Evolutionary conservation across 1,140 invertebrate species (phyloP).

Genomic region (Drosophila kurseongensis): DNA sequence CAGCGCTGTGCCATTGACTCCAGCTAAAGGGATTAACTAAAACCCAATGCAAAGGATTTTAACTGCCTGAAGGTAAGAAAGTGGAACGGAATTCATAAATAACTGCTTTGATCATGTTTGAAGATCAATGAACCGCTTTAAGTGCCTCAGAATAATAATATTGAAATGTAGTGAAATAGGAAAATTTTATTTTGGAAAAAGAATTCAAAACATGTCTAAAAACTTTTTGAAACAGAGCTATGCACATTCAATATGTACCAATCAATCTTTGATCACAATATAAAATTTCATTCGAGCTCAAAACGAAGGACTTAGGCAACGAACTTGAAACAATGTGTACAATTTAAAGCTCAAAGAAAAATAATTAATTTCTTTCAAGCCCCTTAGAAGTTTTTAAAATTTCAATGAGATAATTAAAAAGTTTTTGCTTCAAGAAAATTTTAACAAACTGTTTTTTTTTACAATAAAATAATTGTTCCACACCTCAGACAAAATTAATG

Average conservation of each 20-base stretch:
- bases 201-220: too few relatives aligned
- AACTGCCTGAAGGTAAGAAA: slow-evolving; percentile 58
- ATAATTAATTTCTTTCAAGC: background rate
- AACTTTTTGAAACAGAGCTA: too few relatives aligned
- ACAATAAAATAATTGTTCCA: slow-evolving; percentile 1
- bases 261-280: too few relatives aligned
- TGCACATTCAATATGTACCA: too few relatives aligned
- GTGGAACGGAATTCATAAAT: background rate
- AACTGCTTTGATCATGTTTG: background rate
- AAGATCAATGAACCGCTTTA: slow-evolving; percentile 1
- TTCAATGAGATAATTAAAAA: background rate
- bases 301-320: slow-evolving; percentile 66
- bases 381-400: background rate
- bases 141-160: background rate
- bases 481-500: slow-evolving; percentile 21
- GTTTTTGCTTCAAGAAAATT: background rate
- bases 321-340: slow-evolving; percentile 36
- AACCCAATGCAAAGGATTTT: slow-evolving; percentile 55
- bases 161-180: background rate
- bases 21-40: slow-evolving; percentile 54
- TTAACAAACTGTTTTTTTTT: background rate
- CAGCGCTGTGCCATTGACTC: slow-evolving; percentile 60
- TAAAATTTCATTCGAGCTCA: background rate
- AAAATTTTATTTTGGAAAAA: too few relatives aligned
- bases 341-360: background rate